Base-by-base conservation (phyloP, 2,797 vertebrate genomes). In the Manis javanica region DNA sequence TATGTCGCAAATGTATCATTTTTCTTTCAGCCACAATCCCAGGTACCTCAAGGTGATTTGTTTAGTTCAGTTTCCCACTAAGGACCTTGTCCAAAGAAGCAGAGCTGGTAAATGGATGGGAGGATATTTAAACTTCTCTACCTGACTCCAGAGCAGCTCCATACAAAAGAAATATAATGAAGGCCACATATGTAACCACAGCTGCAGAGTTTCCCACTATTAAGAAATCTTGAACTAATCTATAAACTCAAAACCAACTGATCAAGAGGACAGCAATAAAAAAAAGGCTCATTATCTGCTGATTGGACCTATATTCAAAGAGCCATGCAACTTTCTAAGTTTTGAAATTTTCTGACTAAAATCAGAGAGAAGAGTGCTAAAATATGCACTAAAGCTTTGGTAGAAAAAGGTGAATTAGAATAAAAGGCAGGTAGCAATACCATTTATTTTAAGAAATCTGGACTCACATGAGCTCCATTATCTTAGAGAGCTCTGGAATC, bases 241-340 rank as follows among this genome's bases (percentile, higher is more conserved):
- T 66, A 72, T 92, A 74, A 61, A 91, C 37, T 92, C n/a, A 83
- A 90, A 78, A 84, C 21, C 59, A 91, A 95, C 42, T 29, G 11
- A 84, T 29, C 61, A 72, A 88, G 51, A 68, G 5, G 68, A 66
- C 5, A 85, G 14, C n/a, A 79, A 7, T 19, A 11, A 84, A 31
- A 5, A 39, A 19, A 75, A 49, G 21, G 21, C 15, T 72, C 9
- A 29, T 39, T 24, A 1, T 21, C 81, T 75, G 13, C 42, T 92
- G 14, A 85, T 34, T 82, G 16, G 9, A 64, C 55, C 29, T 68
- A 74, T 4, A 34, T 29, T 79, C 49, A 64, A 64, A 34, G 24
- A 90, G 19, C 37, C 39, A 53, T 15, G 2, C 1, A 34, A 26
- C 21, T 88, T 61, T 88, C 57, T 74, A 61, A 77, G 39, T 75